phyloP scores from a whole-genome alignment of 2,888 invertebrate species.

The Morpho achilles region DNA sequence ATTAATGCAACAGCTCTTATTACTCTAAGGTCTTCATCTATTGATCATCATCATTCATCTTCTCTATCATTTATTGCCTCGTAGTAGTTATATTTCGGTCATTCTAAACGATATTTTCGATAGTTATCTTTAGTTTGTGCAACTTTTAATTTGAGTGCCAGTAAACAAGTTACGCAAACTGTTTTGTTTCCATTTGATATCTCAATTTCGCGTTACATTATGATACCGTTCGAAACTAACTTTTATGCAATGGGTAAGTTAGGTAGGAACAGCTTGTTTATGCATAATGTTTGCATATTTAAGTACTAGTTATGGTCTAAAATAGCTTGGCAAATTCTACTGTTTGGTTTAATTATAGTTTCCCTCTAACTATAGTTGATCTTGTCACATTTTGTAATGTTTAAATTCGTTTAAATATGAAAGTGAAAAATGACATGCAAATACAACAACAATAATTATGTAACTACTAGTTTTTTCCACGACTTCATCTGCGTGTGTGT shows the following conservation, averaged over 20 bases:
- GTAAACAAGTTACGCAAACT: slow-evolving; percentile 5
- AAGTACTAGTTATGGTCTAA: slow-evolving; percentile 26
- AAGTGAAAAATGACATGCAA: too few relatives aligned
- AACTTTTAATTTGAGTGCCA: background rate
- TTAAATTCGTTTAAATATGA: too few relatives aligned
- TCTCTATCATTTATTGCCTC: too few relatives aligned
- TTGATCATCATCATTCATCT: too few relatives aligned
- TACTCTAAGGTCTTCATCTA: too few relatives aligned
- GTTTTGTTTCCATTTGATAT: background rate
- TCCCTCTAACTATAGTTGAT: background rate
- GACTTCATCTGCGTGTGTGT: too few relatives aligned
- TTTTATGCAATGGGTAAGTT: slow-evolving; percentile 27
- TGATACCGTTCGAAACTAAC: slow-evolving; percentile 19
- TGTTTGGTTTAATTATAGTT: slow-evolving; percentile 9
- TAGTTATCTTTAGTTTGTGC: background rate
- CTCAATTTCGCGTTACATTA: slow-evolving; percentile 15
- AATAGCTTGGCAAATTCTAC: slow-evolving; percentile 14
- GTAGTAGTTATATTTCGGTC: too few relatives aligned
- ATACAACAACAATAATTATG: too few relatives aligned
- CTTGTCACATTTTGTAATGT: too few relatives aligned
- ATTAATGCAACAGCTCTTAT: too few relatives aligned
- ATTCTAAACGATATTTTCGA: background rate
- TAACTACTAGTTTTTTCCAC: too few relatives aligned
- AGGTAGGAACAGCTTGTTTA: slow-evolving; percentile 28
- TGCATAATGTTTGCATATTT: slow-evolving; percentile 30